Percentiles rank a stretch among this genome's conserved stretches.
These are phyloP conservation scores for Phrynocephalus vlangalii DNA, from an alignment of 2,797 vertebrate genomes.

Conservation along the genomic window DNA sequence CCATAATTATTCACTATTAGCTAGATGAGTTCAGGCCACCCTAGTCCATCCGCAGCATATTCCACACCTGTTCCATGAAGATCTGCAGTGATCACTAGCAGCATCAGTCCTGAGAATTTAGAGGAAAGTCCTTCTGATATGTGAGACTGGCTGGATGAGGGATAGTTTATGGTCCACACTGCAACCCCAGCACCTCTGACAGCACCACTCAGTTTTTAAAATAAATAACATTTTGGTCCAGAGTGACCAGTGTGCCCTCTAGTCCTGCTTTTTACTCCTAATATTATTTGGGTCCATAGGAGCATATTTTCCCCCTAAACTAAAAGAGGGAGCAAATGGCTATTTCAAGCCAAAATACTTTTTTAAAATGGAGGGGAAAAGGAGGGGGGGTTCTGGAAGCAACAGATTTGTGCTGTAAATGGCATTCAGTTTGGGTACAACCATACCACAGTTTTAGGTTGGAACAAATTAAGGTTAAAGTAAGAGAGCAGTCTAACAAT, in stretches of 20 bases:
- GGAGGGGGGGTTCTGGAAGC: too few relatives aligned
- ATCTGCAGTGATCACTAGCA: neutral
- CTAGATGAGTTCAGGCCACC: neutral
- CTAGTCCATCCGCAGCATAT: neutral
- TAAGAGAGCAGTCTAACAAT: neutral
- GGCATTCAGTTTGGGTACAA: neutral
- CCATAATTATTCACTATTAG: neutral
- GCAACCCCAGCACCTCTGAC: too few relatives aligned
- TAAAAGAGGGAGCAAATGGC: too few relatives aligned
- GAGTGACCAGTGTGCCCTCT: too few relatives aligned
- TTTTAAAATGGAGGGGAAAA: too few relatives aligned
- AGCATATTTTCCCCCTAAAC: too few relatives aligned
- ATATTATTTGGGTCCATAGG: neutral
- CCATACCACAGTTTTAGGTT: neutral
- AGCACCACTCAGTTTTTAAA: too few relatives aligned
- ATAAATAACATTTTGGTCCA: too few relatives aligned
- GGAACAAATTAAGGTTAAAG: neutral
- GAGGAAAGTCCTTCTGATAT: too few relatives aligned
- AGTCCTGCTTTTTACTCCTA: neutral
- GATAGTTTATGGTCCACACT: too few relatives aligned
- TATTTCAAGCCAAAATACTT: too few relatives aligned
- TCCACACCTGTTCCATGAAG: neutral
- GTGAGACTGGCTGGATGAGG: too few relatives aligned
- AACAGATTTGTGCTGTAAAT: neutral
- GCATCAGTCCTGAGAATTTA: neutral